Evolutionary conservation across 2,113 vertebrate species (phyloP).

Genomic region (Enhydra lutris): DNA sequence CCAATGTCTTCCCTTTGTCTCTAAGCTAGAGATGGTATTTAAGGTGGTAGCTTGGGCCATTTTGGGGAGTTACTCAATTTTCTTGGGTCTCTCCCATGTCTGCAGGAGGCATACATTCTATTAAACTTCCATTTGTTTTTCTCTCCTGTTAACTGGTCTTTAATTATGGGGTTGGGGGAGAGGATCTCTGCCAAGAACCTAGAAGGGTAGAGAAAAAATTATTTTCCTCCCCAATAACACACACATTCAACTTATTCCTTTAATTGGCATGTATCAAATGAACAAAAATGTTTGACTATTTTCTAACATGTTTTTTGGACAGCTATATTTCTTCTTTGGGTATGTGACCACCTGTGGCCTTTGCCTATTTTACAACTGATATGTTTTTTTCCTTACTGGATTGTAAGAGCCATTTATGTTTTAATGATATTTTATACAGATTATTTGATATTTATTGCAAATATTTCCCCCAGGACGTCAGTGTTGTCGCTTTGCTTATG

Average conservation of each 20-base stretch:
- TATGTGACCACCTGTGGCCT: constrained; percentile 14
- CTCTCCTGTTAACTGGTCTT: background rate
- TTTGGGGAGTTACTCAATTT: background rate
- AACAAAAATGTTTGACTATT: constrained; percentile 19
- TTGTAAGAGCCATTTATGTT: constrained; percentile 11
- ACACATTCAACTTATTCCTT: background rate
- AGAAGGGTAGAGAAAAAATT: background rate
- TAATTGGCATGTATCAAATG: background rate
- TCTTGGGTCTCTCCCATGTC: background rate
- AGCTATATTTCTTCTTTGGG: background rate
- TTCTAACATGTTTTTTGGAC: constrained; percentile 8
- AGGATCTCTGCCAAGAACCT: background rate
- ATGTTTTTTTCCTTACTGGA: background rate
- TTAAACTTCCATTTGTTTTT: background rate
- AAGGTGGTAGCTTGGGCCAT: background rate
- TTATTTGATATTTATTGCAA: constrained; percentile 6
- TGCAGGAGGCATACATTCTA: background rate
- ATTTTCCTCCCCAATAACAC: background rate
- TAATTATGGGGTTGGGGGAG: background rate
- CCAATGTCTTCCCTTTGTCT: background rate
- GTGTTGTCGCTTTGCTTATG: background rate
- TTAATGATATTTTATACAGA: constrained; percentile 3
- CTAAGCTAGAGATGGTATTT: background rate
- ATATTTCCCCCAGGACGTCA: background rate
- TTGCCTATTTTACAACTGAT: constrained; percentile 1